Conservation (phyloP, 30 jellyfish, hydroid and myxozoan genomes). For the Pseudorhiza aurosa region DNA sequence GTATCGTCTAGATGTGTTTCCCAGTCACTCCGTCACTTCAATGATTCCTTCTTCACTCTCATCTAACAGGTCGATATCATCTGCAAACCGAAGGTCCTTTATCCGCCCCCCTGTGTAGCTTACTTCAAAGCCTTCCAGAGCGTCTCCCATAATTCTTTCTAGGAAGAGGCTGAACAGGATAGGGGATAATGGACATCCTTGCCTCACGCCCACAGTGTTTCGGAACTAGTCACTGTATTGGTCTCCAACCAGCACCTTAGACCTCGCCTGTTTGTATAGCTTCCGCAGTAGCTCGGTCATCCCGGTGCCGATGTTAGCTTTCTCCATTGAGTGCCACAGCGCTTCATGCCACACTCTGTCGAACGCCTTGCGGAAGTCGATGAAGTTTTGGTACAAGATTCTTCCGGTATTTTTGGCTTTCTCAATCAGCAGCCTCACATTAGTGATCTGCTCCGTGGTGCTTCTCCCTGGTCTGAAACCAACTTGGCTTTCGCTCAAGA, state of each 20-base stretch:
- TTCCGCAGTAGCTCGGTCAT: not conserved
- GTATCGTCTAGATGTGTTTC: no score
- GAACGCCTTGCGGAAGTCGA: not conserved
- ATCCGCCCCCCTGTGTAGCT: not conserved
- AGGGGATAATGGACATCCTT: conserved; percentile 39
- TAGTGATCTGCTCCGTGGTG: conserved; percentile 31
- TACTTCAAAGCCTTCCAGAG: no score
- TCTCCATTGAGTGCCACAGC: not conserved
- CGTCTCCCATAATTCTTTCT: not conserved
- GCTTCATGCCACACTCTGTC: conserved; percentile 22
- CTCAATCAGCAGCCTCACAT: conserved; percentile 14
- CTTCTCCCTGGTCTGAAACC: conserved; percentile 44
- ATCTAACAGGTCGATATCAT: not conserved
- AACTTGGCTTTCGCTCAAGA: conserved; percentile 34
- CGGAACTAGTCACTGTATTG: not conserved
- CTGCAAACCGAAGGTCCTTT: not conserved
- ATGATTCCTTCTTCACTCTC: conserved; percentile 5
- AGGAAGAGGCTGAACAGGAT: conserved; percentile 19
- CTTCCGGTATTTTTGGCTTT: conserved; percentile 7
- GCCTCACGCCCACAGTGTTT: conserved; percentile 13
- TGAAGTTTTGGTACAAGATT: conserved; percentile 1
- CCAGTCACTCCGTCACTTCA: no score
- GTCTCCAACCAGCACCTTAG: not conserved
- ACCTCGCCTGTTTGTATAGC: not conserved
- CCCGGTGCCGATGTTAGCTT: not conserved